These are phyloP conservation scores for Acanthis flammea DNA, from an alignment of 2,797 vertebrate species.

Conservation along the genomic window DNA sequence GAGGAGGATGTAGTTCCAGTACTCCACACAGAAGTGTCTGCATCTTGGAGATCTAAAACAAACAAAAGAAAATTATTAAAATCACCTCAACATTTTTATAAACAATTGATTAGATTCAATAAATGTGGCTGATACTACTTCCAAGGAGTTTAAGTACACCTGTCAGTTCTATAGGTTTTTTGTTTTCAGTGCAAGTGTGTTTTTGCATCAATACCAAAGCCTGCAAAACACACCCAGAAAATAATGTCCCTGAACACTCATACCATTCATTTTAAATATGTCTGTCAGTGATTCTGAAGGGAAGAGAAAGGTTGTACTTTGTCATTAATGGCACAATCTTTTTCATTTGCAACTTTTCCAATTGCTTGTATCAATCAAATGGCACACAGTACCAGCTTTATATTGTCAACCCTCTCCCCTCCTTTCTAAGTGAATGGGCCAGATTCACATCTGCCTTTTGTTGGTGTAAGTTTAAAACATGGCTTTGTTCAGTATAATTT, in stretches of 20 bases:
- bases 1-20: slow-evolving; percentile 23
- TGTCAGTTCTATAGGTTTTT: background rate
- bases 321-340: background rate
- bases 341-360: background rate
- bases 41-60: slow-evolving; percentile 57
- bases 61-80: slow-evolving; percentile 40
- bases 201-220: background rate
- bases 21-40: slow-evolving; percentile 42
- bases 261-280: background rate
- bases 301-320: background rate
- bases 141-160: background rate
- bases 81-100: background rate
- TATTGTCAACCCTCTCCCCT: rapidly evolving
- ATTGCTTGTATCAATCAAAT: background rate
- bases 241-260: background rate
- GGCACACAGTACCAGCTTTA: background rate
- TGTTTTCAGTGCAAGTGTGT: background rate
- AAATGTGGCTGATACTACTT: background rate
- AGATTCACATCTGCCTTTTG: background rate
- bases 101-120: background rate
- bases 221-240: background rate
- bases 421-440: background rate
- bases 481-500: background rate
- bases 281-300: background rate
- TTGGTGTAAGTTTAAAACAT: background rate